Percentiles rank a stretch among this genome's conserved stretches.
These are phyloP conservation scores for Mycalesis mineus DNA, from an alignment of 2,888 invertebrate genomes.

Conservation along the genomic window DNA sequence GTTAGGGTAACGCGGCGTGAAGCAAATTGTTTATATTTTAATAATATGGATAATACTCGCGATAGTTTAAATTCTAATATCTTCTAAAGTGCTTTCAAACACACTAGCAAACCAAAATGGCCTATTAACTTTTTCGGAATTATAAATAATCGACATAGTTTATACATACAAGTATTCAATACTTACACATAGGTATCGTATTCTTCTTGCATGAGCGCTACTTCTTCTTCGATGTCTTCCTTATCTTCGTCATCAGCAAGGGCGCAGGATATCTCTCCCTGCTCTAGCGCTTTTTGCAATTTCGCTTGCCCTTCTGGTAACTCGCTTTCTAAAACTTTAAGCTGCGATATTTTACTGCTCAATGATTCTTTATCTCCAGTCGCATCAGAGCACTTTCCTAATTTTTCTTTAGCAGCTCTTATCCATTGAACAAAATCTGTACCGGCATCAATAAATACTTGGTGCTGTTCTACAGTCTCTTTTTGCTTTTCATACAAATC, in stretches of 20 bases:
- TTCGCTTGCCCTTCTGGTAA: constrained; percentile 90
- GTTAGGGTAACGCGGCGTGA: too few species aligned
- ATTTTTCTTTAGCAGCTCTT: constrained; percentile 90
- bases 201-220: constrained; percentile 92
- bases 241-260: constrained; percentile 90
- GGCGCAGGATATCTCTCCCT: constrained; percentile 91
- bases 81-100: too few species aligned
- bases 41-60: too few species aligned
- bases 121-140: too few species aligned
- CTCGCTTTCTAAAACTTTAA: constrained; percentile 90
- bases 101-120: too few species aligned
- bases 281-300: constrained; percentile 87
- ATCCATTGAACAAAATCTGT: constrained; percentile 96
- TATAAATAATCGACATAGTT: too few species aligned
- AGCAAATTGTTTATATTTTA: too few species aligned
- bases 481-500: constrained; percentile 93
- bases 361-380: constrained; percentile 94
- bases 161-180: constrained; percentile 4
- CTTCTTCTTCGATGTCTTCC: constrained; percentile 94
- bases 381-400: constrained; percentile 94
- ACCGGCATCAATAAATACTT: constrained; percentile 94
- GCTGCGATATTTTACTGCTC: constrained; percentile 89
- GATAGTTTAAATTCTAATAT: too few species aligned
- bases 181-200: constrained; percentile 89
- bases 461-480: constrained; percentile 93